Percentiles rank a stretch among this genome's conserved stretches.
Evolutionary conservation across 2,797 vertebrate genomes (phyloP).

Genomic region (Spinibarbus caldwelli): DNA sequence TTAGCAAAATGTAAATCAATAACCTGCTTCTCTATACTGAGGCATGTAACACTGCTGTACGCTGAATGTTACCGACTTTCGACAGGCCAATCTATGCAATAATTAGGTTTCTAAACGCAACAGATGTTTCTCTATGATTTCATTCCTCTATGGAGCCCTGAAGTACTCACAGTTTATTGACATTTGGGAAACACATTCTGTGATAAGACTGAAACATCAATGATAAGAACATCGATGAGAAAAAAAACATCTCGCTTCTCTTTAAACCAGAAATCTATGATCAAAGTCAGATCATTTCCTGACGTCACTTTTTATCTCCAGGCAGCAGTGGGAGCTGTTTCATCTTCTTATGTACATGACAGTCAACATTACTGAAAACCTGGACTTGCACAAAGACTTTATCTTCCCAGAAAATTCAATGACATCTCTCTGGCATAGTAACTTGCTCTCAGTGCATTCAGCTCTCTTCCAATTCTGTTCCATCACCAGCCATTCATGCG

Average conservation of each 20-base stretch:
- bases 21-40: neutral
- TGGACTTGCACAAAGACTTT: constrained; percentile 8
- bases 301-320: constrained; percentile 3
- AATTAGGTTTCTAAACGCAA: constrained; percentile 12
- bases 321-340: neutral
- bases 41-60: neutral
- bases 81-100: constrained; percentile 20
- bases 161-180: constrained; percentile 17
- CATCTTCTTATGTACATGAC: constrained; percentile 1
- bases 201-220: constrained; percentile 18
- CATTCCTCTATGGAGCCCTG: constrained; percentile 18
- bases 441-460: neutral
- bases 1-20: neutral
- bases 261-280: constrained; percentile 7
- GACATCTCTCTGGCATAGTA: neutral
- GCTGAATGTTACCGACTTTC: neutral
- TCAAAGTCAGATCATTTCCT: constrained; percentile 11
- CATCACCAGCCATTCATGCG: constrained; percentile 14
- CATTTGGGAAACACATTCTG: neutral
- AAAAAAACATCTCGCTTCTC: constrained; percentile 5
- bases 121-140: constrained; percentile 31
- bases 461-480: constrained; percentile 8
- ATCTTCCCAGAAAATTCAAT: neutral
- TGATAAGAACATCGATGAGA: constrained; percentile 17
- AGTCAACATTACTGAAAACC: neutral